Percentiles rank a stretch among this genome's conserved stretches.
These are phyloP conservation scores for Mythimna impura DNA, from an alignment of 2,888 invertebrate species.

Conservation along the genomic window DNA sequence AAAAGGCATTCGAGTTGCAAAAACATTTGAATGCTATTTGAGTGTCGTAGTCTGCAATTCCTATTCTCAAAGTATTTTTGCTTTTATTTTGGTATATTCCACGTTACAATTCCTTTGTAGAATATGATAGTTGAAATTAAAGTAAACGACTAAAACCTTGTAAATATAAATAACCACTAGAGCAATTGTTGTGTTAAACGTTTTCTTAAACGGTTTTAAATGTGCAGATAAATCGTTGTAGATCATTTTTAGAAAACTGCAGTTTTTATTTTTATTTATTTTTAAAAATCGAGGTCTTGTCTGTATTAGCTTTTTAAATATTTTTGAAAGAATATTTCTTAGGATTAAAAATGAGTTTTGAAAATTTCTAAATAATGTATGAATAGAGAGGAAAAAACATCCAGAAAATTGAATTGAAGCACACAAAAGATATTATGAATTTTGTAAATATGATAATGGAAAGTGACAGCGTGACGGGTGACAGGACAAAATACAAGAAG, in stretches of 20 bases:
- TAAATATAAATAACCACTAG: conserved; percentile 3
- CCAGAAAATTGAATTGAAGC: too few species aligned
- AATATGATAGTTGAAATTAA: not conserved
- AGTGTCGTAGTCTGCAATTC: not conserved
- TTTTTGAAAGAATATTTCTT: not conserved
- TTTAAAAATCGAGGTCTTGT: not conserved
- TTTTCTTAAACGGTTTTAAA: conserved; percentile 9
- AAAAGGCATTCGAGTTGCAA: too few species aligned
- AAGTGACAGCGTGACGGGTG: too few species aligned
- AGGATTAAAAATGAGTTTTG: not conserved
- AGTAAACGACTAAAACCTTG: conserved; percentile 19
- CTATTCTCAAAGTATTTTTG: not conserved
- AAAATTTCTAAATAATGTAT: not conserved
- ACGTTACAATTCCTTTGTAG: not conserved
- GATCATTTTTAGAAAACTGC: not conserved
- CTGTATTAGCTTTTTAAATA: not conserved
- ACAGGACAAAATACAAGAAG: too few species aligned
- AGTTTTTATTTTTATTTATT: not conserved
- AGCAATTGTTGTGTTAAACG: conserved; percentile 6
- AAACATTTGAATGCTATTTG: not conserved
- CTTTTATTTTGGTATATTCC: not conserved
- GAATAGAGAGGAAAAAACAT: too few species aligned
- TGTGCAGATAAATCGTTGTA: not conserved
- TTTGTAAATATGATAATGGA: too few species aligned
- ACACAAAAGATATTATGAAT: too few species aligned